These are phyloP conservation scores for Doryteuthis pealeii DNA, from an alignment of 1,140 invertebrate genomes.

Conservation along the genomic window DNA sequence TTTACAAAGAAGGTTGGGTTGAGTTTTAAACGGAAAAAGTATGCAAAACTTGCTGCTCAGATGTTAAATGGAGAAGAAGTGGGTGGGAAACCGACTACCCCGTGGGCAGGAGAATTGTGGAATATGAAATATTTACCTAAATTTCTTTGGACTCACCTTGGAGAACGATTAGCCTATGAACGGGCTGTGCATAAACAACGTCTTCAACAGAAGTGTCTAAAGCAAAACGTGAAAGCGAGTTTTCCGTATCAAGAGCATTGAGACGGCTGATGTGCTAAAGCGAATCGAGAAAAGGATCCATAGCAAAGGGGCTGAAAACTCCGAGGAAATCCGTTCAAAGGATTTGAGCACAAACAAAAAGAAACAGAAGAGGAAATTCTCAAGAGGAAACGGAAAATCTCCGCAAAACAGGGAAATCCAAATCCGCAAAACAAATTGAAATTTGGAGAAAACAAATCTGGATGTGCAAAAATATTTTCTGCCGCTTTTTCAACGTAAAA, in stretches of 20 bases:
- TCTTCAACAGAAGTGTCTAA: slow-evolving; percentile 85
- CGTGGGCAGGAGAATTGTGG: slow-evolving; percentile 90
- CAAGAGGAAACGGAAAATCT: slow-evolving; percentile 26
- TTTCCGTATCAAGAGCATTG: slow-evolving; percentile 80
- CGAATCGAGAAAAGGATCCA: slow-evolving; percentile 51
- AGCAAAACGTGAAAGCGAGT: slow-evolving; percentile 83
- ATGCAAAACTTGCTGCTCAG: slow-evolving; percentile 82
- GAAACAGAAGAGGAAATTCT: slow-evolving; percentile 52
- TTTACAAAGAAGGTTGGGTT: slow-evolving; percentile 93
- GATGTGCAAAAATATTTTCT: slow-evolving; percentile 11
- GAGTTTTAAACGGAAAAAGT: slow-evolving; percentile 89
- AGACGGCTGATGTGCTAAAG: slow-evolving; percentile 73
- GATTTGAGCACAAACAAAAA: slow-evolving; percentile 34
- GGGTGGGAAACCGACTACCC: slow-evolving; percentile 79
- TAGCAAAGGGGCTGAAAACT: not conserved
- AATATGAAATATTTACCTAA: slow-evolving; percentile 89
- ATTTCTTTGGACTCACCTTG: slow-evolving; percentile 95
- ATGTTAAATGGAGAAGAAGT: slow-evolving; percentile 85
- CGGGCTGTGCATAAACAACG: slow-evolving; percentile 83
- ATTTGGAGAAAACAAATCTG: not conserved
- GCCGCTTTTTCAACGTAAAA: not conserved
- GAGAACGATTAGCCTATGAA: slow-evolving; percentile 88
- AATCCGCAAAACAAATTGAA: not conserved
- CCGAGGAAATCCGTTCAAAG: slow-evolving; percentile 9
- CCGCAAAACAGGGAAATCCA: not conserved